Percentiles rank a stretch among this genome's conserved stretches.
These are phyloP conservation scores for Mionectes macconnelli DNA, from an alignment of 2,113 vertebrate species.

Conservation along the genomic window DNA sequence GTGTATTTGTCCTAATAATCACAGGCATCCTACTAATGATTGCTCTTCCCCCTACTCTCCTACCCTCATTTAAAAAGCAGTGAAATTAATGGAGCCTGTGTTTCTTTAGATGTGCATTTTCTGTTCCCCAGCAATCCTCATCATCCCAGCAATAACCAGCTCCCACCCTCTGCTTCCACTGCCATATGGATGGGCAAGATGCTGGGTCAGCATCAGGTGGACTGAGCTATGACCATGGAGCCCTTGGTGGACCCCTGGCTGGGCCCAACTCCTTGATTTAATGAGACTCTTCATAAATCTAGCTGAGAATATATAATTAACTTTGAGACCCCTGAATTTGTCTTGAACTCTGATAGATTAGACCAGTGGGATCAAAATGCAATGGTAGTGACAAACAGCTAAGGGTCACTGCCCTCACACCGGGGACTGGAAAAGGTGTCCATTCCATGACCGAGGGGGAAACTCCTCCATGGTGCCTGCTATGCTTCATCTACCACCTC, in stretches of 20 bases:
- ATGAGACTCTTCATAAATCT: not conserved
- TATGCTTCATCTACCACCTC: not conserved
- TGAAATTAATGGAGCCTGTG: not conserved
- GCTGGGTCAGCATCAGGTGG: not conserved
- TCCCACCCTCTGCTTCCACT: not conserved
- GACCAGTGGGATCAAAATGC: not conserved
- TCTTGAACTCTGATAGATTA: not conserved
- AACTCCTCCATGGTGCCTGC: not conserved
- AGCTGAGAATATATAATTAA: not conserved
- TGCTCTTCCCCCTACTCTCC: not conserved
- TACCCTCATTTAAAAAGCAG: not conserved
- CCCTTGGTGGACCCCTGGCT: not conserved
- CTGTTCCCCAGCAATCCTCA: not conserved
- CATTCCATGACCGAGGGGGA: not conserved
- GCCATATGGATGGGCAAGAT: not conserved
- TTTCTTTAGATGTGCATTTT: not conserved
- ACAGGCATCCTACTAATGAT: not conserved
- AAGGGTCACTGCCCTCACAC: not conserved
- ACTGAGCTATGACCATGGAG: accelerated
- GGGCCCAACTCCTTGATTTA: not conserved
- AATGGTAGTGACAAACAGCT: not conserved
- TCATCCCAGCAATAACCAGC: not conserved
- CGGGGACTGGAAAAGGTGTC: not conserved
- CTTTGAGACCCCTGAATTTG: not conserved
- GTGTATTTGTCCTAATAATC: not conserved